These are phyloP conservation scores for Lasioglossum villosulum DNA, from an alignment of 2,888 invertebrate genomes.

Conservation along the genomic window DNA sequence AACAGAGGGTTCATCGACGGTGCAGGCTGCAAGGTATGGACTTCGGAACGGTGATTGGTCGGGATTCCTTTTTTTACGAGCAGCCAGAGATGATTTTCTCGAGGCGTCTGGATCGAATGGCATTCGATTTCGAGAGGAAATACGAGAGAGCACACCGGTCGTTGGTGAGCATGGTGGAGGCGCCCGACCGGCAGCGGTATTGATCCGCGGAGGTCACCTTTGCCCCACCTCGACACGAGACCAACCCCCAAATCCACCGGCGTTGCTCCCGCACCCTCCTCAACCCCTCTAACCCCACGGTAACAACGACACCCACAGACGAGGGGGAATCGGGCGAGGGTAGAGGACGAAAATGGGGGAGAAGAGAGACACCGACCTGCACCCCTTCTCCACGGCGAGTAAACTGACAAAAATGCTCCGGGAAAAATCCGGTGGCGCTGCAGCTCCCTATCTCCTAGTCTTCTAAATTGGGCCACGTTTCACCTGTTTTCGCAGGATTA, in stretches of 20 bases:
- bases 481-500: constrained; percentile 51
- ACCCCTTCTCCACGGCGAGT: constrained; percentile 65
- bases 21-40: not conserved
- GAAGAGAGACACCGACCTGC: not conserved
- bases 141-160: constrained; percentile 72
- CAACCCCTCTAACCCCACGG: constrained; percentile 56
- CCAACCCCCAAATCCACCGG: constrained; percentile 79
- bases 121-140: constrained; percentile 68
- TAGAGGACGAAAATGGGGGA: not conserved
- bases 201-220: constrained; percentile 82
- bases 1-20: not conserved
- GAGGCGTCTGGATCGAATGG: constrained; percentile 46
- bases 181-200: constrained; percentile 81
- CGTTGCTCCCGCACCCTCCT: constrained; percentile 54
- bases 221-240: constrained; percentile 76
- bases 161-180: constrained; percentile 75
- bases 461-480: constrained; percentile 27
- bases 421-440: constrained; percentile 65
- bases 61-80: constrained; percentile 5
- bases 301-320: constrained; percentile 45
- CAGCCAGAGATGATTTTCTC: constrained; percentile 16
- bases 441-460: constrained; percentile 26
- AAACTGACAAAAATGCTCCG: constrained; percentile 75
- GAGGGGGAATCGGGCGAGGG: constrained; percentile 12
- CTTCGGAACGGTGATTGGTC: not conserved